Evolutionary conservation across 2,888 invertebrate genomes (phyloP), one percentile per base, ranked within the genome.

Genomic region (Aphodius granarius): DNA sequence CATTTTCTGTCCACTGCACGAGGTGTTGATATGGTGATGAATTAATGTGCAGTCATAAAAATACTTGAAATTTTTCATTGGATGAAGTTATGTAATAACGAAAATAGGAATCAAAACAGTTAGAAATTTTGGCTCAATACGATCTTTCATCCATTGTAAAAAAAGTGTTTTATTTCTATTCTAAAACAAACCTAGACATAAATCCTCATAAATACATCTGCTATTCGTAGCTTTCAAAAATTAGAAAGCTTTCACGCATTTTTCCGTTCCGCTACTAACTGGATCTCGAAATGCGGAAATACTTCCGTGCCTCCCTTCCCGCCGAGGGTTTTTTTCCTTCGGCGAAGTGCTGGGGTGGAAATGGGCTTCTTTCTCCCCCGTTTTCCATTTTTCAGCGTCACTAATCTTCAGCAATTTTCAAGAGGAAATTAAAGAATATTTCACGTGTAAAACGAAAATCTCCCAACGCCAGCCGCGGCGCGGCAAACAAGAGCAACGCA

Each of bases 391-490:
- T 73, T 73, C 68, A 78, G 75, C 73, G 73, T 71, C 70, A 75
- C 78, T 78, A 80, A 79, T 79, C 79, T 78, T 68, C 73, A 9
- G 78, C 79, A 79, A 80, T 80, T 80, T 78, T 78, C 77, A 75
- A 76, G 76, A 78, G 80, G 80, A 81, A 81, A 80, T 81, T 80
- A 81, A 80, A 79, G 79, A 79, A 79, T 81, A 79, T 80, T 80
- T 81, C 80, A 80, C 78, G 78, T 80, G 78, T 78, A 76, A 78
- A 78, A 77, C 75, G 79, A 73, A 79, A 79, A 80, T 79, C 78
- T 78, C 77, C 75, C 76, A 43, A 13, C 43, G 13, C 43, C 43
- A 43, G 6, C 43, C 2, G 71, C 73, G 19, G 71, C 73, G 19
- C 64, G 23, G 70, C 70, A 43, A 76, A 78, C 75, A 75, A 75